Evolutionary conservation across 1,140 invertebrate species (phyloP).

Genomic region (Berghia stephanieae): DNA sequence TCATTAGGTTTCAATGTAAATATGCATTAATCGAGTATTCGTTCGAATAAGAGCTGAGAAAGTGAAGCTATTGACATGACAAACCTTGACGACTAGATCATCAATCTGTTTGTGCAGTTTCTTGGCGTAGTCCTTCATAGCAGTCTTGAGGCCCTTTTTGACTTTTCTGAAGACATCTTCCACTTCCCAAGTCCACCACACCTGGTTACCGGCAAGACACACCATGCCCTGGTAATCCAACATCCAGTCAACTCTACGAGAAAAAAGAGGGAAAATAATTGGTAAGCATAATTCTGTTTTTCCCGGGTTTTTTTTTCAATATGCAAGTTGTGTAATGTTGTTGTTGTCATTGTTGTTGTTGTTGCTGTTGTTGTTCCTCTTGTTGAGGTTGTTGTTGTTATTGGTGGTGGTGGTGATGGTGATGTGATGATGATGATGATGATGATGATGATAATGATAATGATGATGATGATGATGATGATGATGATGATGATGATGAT

Average conservation of each 20-base stretch:
- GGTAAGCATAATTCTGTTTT: not conserved
- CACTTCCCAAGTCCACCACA: slow-evolving; percentile 94
- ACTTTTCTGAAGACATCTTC: slow-evolving; percentile 85
- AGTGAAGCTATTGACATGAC: not conserved
- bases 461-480: too few species aligned
- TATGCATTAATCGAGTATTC: too few species aligned
- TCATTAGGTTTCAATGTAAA: too few species aligned
- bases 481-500: too few species aligned
- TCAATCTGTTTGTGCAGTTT: slow-evolving; percentile 84
- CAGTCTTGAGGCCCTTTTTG: slow-evolving; percentile 77
- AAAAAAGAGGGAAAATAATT: not conserved
- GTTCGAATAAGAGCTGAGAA: too few species aligned
- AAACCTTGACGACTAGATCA: slow-evolving; percentile 76
- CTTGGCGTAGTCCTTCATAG: slow-evolving; percentile 88
- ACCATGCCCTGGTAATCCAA: slow-evolving; percentile 89
- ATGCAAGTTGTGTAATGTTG: not conserved
- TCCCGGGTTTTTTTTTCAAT: too few species aligned
- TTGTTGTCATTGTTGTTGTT: too few species aligned
- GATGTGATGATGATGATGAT: too few species aligned
- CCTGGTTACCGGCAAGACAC: slow-evolving; percentile 82
- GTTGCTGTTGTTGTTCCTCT: too few species aligned
- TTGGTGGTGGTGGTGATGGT: too few species aligned
- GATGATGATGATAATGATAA: too few species aligned
- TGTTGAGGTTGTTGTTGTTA: too few species aligned
- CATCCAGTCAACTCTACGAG: slow-evolving; percentile 81